These are phyloP conservation scores for Lamellibrachia satsuma DNA, from an alignment of 2,888 invertebrate genomes.

Conservation along the genomic window DNA sequence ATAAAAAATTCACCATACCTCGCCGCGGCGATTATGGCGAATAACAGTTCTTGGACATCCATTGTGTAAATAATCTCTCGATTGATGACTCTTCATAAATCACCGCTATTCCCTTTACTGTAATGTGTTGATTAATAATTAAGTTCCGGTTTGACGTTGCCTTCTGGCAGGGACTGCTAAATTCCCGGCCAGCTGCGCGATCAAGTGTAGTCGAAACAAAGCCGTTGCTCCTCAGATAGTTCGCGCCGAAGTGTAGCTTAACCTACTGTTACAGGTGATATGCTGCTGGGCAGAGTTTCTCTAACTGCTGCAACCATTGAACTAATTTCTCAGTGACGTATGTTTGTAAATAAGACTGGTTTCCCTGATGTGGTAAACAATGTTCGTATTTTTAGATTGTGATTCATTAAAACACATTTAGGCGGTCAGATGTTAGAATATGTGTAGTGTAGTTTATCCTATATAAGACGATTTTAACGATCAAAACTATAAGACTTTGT, in stretches of 20 bases:
- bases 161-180: not conserved
- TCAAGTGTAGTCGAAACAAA: not conserved
- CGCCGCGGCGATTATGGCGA: not conserved
- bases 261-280: not conserved
- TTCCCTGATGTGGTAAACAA: too few species aligned
- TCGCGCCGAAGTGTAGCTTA: not conserved
- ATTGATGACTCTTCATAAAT: not conserved
- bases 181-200: not conserved
- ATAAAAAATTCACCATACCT: not conserved
- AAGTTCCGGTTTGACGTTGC: not conserved
- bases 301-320: not conserved
- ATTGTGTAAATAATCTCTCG: not conserved
- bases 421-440: too few species aligned
- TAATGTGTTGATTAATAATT: not conserved
- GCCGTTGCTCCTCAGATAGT: not conserved
- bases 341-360: not conserved
- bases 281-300: not conserved
- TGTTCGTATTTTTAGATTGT: too few species aligned
- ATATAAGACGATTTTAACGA: too few species aligned
- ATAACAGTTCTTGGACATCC: not conserved
- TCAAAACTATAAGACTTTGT: too few species aligned
- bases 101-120: not conserved
- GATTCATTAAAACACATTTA: too few species aligned
- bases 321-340: not conserved
- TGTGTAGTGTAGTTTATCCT: too few species aligned